Evolutionary conservation across 2,888 invertebrate species (phyloP).

Genomic region (Buathra laborator): DNA sequence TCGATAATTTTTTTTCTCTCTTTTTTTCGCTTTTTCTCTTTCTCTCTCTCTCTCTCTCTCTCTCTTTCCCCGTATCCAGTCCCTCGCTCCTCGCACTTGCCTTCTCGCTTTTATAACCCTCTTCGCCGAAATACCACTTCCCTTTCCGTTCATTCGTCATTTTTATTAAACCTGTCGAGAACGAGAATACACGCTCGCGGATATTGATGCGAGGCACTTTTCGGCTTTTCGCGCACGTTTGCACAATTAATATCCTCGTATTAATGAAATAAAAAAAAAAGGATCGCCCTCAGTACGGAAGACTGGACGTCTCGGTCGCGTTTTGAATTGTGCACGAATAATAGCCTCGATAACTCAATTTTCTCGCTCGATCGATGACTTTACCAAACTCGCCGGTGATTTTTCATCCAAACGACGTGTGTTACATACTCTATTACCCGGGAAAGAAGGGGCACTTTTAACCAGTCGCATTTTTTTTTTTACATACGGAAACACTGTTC

Average conservation of each 20-base stretch:
- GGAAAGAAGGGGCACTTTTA: slow-evolving; percentile 57
- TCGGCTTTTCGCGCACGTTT: slow-evolving; percentile 41
- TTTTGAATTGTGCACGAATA: slow-evolving; percentile 46
- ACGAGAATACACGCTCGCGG: slow-evolving; percentile 18
- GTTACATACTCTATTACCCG: slow-evolving; percentile 29
- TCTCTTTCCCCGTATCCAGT: slow-evolving; percentile 52
- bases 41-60: slow-evolving; percentile 65
- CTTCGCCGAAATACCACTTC: slow-evolving; percentile 12
- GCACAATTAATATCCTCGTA: slow-evolving; percentile 42
- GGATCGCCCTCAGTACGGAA: slow-evolving; percentile 61
- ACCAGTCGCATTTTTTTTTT: slow-evolving; percentile 33
- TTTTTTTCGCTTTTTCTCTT: slow-evolving; percentile 49
- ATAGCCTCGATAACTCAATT: slow-evolving; percentile 49
- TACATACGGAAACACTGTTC: slow-evolving; percentile 58
- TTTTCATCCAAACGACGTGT: slow-evolving; percentile 33
- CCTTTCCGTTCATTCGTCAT: slow-evolving; percentile 45
- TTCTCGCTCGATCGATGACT: slow-evolving; percentile 34
- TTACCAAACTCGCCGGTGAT: slow-evolving; percentile 10
- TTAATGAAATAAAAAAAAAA: slow-evolving; percentile 32
- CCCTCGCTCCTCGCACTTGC: slow-evolving; percentile 30
- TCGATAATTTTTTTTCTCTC: slow-evolving; percentile 81
- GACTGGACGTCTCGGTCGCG: slow-evolving; percentile 49
- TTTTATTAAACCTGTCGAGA: slow-evolving; percentile 50
- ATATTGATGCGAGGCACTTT: slow-evolving; percentile 11
- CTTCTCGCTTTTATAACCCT: slow-evolving; percentile 4